Percentiles rank a stretch among this genome's conserved stretches.
Evolutionary conservation across 2,797 vertebrate species (phyloP).

Genomic region (Semaprochilodus insignis): DNA sequence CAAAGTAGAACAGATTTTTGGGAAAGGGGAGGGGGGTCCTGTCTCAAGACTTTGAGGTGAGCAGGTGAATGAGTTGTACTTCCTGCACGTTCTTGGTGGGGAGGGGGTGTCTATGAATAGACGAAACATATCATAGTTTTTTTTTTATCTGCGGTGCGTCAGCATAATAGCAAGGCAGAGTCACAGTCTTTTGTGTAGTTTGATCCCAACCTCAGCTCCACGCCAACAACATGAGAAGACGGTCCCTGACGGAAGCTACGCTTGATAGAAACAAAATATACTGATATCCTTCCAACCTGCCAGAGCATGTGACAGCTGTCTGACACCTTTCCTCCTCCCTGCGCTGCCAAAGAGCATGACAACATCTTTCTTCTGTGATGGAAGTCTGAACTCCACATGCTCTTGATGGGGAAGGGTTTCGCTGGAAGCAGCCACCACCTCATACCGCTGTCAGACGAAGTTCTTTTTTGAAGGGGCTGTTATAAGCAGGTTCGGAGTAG

Average conservation of each 20-base stretch:
- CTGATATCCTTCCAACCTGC: conserved; percentile 73
- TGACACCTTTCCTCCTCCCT: conserved; percentile 71
- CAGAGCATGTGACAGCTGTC: conserved; percentile 77
- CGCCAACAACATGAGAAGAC: conserved; percentile 63
- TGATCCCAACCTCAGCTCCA: conserved; percentile 60
- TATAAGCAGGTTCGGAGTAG: conserved; percentile 63
- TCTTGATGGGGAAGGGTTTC: conserved; percentile 77
- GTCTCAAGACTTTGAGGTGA: not conserved
- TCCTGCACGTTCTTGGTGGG: not conserved
- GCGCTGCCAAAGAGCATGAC: conserved; percentile 73
- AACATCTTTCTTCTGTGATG: conserved; percentile 77
- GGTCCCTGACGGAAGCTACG: conserved; percentile 61
- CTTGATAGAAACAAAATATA: conserved; percentile 73
- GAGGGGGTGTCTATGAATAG: not conserved
- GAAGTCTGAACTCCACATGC: conserved; percentile 72
- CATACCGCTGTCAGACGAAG: conserved; percentile 50
- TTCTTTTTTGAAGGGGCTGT: conserved; percentile 39
- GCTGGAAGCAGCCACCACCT: conserved; percentile 27
- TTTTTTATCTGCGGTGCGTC: conserved; percentile 1
- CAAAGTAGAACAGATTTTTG: not conserved
- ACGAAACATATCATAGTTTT: not conserved
- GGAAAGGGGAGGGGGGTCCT: not conserved
- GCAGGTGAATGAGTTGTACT: not conserved
- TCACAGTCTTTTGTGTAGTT: conserved; percentile 46
- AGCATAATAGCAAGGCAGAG: conserved; percentile 29